A percentile compares a stretch with the other conserved stretches of the same genome.
Conservation (phyloP, 2,888 invertebrate species). For the Anoncus sp. region DNA sequence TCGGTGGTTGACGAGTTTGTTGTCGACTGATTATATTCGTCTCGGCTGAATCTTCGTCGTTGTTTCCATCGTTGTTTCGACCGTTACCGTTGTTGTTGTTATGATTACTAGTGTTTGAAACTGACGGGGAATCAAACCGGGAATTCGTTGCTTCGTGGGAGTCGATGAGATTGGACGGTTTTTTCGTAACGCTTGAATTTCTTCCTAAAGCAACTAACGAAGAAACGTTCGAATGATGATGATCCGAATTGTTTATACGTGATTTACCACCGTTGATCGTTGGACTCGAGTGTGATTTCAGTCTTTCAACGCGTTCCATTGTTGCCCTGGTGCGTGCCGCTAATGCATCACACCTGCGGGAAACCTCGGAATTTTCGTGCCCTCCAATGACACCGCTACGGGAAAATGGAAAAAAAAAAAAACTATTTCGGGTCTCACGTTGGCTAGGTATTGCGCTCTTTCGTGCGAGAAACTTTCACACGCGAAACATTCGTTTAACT, state of each 20-base stretch:
- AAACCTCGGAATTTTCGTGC: slow-evolving; percentile 78
- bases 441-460: background rate
- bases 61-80: slow-evolving; percentile 66
- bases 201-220: slow-evolving; percentile 42
- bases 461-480: background rate
- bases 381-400: slow-evolving; percentile 61
- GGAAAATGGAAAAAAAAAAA: slow-evolving; percentile 50
- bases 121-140: slow-evolving; percentile 15
- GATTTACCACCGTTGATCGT: slow-evolving; percentile 61
- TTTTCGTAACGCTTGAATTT: slow-evolving; percentile 54
- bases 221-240: slow-evolving; percentile 26
- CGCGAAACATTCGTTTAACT: background rate
- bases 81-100: slow-evolving; percentile 69
- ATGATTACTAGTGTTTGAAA: slow-evolving; percentile 16
- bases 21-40: slow-evolving; percentile 58
- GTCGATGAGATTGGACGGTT: slow-evolving; percentile 33
- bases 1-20: slow-evolving; percentile 78
- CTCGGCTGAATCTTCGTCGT: slow-evolving; percentile 62
- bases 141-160: slow-evolving; percentile 24
- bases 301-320: slow-evolving; percentile 88
- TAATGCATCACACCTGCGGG: slow-evolving; percentile 87
- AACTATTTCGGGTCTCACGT: slow-evolving; percentile 45
- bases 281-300: slow-evolving; percentile 80
- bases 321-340: slow-evolving; percentile 88
- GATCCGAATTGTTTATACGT: slow-evolving; percentile 46